Evolutionary conservation across 2,113 vertebrate species (phyloP), one percentile per base, ranked within the genome.

Genomic region (Triplophysa dalaica): DNA sequence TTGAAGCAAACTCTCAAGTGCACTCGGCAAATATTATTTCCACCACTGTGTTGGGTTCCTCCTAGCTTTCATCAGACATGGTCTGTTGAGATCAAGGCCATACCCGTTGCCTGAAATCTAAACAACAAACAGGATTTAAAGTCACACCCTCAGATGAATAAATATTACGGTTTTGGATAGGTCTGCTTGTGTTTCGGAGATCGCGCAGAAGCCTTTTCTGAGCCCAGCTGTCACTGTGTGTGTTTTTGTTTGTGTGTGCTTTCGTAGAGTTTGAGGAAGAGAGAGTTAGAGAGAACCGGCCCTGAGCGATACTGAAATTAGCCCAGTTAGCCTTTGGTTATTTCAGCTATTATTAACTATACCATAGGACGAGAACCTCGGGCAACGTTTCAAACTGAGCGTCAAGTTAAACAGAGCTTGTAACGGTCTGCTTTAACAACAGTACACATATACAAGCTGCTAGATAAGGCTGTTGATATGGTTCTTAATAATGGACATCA

Each of bases 311-410:
- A 64, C 16, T 80, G 7, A 73, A 65, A 80, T 21, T 50, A 74
- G 22, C 21, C 61, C 48, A n/a, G 48, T 73, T 80, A 74, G 78
- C 78, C 78, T 56, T 48, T 65, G 70, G 78, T 60, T 58, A 74
- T 79, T 70, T 70, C 19, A 70, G 62, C 67, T 61, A 80, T 58
- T 66, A 58, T 74, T 66, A 80, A 74, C 38, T 41, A 67, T 6
- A 22, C 62, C 14, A 60, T 63, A 74, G 58, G 79, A 64, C 17
- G 33, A 66, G 56, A 67, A 58, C 70, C 67, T 33, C 43, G 16
- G 79, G 81, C 81, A 78, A 5, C 67, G 50, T 43, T 24, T 73
- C 85, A 21, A 79, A 24, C 33, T 29, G 26, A 87, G 73, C 62
- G 72, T 63, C 16, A 22, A 22, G 41, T 19, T 29, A 65, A 80